Evolutionary conservation across 1,140 invertebrate genomes (phyloP).

Genomic region (Ptiloglossa arizonensis): DNA sequence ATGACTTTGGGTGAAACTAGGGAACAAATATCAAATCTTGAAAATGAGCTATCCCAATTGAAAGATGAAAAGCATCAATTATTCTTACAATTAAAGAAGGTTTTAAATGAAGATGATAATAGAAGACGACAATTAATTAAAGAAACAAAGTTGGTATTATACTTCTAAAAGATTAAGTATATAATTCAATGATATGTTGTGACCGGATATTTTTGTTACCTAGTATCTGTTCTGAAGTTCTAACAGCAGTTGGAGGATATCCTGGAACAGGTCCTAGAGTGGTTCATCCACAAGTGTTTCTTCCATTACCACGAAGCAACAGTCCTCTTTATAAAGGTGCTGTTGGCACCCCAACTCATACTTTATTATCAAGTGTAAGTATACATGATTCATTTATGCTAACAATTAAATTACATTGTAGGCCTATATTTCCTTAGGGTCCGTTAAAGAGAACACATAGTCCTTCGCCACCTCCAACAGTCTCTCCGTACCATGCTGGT

Average conservation of each 20-base stretch:
- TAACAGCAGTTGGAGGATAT: conserved; percentile 82
- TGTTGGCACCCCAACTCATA: conserved; percentile 78
- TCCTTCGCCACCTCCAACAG: conserved; percentile 85
- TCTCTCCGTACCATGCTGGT: conserved; percentile 81
- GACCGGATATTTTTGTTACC: not conserved
- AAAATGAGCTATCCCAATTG: conserved; percentile 89
- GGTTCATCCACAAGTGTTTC: conserved; percentile 82
- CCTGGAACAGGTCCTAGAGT: conserved; percentile 75
- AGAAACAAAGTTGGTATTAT: conserved; percentile 83
- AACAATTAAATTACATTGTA: not conserved
- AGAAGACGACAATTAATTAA: conserved; percentile 89
- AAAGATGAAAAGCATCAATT: conserved; percentile 96
- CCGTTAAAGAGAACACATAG: conserved; percentile 85
- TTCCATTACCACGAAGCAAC: conserved; percentile 77
- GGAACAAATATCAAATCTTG: conserved; percentile 92
- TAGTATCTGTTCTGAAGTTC: conserved; percentile 82
- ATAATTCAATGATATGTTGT: not conserved
- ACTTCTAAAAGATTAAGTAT: not conserved
- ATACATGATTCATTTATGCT: not conserved
- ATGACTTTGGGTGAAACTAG: conserved; percentile 95
- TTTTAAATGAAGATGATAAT: conserved; percentile 95
- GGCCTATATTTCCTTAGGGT: conserved; percentile 74
- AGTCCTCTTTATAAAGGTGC: conserved; percentile 81
- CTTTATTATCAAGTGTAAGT: conserved; percentile 77
- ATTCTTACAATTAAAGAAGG: conserved; percentile 96